Evolutionary conservation across 2,113 vertebrate genomes (phyloP).

Genomic region (Enhydra lutris): DNA sequence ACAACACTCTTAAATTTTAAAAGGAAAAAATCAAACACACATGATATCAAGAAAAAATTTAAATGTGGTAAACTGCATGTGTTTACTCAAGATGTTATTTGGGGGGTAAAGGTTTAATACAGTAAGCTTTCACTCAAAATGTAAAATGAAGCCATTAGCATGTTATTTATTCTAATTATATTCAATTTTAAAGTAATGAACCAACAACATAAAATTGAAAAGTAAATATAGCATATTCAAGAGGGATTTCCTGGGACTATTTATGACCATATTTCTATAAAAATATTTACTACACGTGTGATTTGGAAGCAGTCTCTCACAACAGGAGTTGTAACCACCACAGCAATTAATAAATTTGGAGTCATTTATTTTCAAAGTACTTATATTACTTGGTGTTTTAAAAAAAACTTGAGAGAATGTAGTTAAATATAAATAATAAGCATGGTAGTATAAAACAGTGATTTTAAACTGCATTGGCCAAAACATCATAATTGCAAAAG

Average conservation of each 20-base stretch:
- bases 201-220: constrained; percentile 24
- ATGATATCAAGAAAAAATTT: constrained; percentile 15
- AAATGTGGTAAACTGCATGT: neutral
- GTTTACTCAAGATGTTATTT: constrained; percentile 30
- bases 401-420: neutral
- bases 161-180: constrained; percentile 52
- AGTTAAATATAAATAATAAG: neutral
- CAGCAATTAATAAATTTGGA: neutral
- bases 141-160: neutral
- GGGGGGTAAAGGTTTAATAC: constrained; percentile 13
- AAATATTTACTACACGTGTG: constrained; percentile 55
- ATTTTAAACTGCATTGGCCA: neutral
- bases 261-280: constrained; percentile 37
- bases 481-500: neutral
- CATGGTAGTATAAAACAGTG: neutral
- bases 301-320: neutral
- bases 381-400: neutral
- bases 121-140: constrained; percentile 25
- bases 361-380: constrained; percentile 8
- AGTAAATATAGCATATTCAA: neutral
- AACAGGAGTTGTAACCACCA: neutral
- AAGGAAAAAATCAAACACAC: constrained; percentile 1
- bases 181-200: constrained; percentile 44
- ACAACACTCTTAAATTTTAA: neutral
- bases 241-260: constrained; percentile 3